These are phyloP conservation scores for Leuciscus idus DNA, from an alignment of 2,113 vertebrate species.

Conservation along the genomic window DNA sequence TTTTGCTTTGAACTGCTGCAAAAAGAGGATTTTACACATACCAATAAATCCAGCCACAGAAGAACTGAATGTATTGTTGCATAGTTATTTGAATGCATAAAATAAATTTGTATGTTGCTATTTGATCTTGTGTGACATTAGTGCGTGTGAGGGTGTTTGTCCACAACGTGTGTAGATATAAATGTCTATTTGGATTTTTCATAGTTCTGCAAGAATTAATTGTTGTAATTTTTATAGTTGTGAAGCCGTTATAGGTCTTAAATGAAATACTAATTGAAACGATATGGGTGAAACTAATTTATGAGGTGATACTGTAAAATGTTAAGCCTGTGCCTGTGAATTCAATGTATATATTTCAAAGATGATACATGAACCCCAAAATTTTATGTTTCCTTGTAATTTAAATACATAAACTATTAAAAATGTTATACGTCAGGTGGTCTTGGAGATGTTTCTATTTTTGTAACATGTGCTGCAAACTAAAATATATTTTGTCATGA, in stretches of 20 bases:
- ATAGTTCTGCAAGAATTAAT: neutral
- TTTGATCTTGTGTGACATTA: neutral
- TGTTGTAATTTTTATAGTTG: conserved; percentile 7
- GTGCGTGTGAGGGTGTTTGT: neutral
- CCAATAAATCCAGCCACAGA: neutral
- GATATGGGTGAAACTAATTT: neutral
- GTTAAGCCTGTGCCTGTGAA: neutral
- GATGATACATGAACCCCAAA: neutral
- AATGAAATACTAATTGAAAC: neutral
- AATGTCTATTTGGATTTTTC: neutral
- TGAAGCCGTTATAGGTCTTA: neutral
- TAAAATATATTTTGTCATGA: neutral
- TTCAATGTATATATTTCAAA: neutral
- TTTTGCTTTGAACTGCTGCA: neutral
- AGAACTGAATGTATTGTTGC: neutral
- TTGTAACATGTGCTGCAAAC: neutral
- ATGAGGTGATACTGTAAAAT: neutral
- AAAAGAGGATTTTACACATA: neutral
- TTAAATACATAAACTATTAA: conserved; percentile 6
- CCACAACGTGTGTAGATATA: neutral
- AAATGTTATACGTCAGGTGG: neutral
- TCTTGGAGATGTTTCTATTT: neutral
- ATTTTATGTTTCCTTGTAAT: neutral
- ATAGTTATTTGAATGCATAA: neutral
- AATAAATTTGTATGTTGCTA: neutral